Evolutionary conservation across 1,140 invertebrate species (phyloP).

Genomic region (Helicorthomorpha holstii): DNA sequence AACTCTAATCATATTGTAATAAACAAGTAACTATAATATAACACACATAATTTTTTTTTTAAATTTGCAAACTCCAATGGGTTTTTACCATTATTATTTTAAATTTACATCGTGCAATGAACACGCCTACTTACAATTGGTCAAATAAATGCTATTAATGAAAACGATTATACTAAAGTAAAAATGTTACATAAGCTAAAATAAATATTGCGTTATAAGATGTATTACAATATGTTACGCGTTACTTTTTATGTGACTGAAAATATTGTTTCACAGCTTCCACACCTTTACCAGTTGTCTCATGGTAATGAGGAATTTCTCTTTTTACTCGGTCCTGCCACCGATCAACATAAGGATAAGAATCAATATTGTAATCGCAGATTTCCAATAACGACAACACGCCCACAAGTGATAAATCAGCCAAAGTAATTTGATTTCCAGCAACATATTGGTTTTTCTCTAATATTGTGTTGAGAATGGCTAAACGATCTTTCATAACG

Average conservation of each 20-base stretch:
- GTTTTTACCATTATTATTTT: too few relatives aligned
- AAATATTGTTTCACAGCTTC: neutral
- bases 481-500: neutral
- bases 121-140: too few relatives aligned
- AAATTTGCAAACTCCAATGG: too few relatives aligned
- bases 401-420: neutral
- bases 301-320: neutral
- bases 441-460: neutral
- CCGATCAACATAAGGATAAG: neutral
- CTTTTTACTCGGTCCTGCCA: neutral
- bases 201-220: too few relatives aligned
- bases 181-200: too few relatives aligned
- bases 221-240: too few relatives aligned
- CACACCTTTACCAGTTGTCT: neutral
- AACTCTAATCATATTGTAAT: too few relatives aligned
- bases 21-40: too few relatives aligned
- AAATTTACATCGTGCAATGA: too few relatives aligned
- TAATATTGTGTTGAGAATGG: neutral
- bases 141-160: too few relatives aligned
- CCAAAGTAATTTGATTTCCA: neutral
- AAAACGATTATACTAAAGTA: too few relatives aligned
- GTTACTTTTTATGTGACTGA: neutral
- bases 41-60: too few relatives aligned
- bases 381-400: neutral
- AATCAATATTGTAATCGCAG: neutral